Base-by-base conservation (phyloP, 2,113 vertebrate genomes). In the Channa argus region DNA sequence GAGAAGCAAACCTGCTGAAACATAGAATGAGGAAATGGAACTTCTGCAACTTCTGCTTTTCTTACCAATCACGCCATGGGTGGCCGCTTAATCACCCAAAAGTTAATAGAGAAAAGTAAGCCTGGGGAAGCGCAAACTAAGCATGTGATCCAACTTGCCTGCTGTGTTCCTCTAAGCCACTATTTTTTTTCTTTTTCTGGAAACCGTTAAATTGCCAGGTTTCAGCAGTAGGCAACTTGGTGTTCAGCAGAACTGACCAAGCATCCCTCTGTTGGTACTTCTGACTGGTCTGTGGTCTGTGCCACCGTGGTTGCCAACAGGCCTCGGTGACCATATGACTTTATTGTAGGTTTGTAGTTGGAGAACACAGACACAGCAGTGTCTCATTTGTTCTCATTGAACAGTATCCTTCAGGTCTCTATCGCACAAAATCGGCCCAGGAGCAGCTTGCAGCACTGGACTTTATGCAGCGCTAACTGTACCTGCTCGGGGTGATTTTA, bases 281-380 rank as follows among this genome's bases (percentile, higher is more conserved):
- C 24, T 64, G 24, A 52, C 13, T 39, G 44, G 43, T 12, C 43
- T 67, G 61, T 13, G 46, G 41, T 54, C 12, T 43, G 24, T 58
- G 15, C 12, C 10, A 9, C 24, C 14, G n/a, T 4, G 11, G 12
- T 37, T 15, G 54, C 63, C 46, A 74, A 41, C 0, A 2, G 51
- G 61, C 11, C 44, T 62, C 12, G 36, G 52, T 54, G 63, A 49
- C 47, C 51, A 12, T 8, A 50, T 62, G 39, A 58, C 77, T 66
- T 62, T 2, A 61, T 83, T 24, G 24, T 24, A 24, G 24, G 24
- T 7, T 77, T 70, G 54, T 61, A 50, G 45, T 13, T 24, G 24
- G 24, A 24, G 24, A 24, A 24, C 24, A 24, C 24, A 24, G 24
- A 24, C 24, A 24, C 24, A 24, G 24, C 1, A 24, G n/a, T n/a